A percentile compares a stretch with the other conserved stretches of the same genome.
These are phyloP conservation scores for Colostygia pectinataria DNA, from an alignment of 2,888 invertebrate genomes.

Conservation along the genomic window DNA sequence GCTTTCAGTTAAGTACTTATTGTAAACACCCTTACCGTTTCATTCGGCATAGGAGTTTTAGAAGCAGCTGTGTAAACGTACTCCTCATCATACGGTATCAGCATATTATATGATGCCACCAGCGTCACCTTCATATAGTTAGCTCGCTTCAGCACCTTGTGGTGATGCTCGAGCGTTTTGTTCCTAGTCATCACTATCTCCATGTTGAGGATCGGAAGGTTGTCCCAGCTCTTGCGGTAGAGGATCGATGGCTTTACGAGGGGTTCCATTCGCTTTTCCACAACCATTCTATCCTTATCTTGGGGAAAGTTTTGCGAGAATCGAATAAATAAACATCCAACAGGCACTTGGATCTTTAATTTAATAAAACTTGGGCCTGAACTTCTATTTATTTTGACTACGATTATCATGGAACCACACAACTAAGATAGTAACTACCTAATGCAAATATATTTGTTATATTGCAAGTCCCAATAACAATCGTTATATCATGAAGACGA, in stretches of 20 bases:
- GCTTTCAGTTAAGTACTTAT: too few relatives aligned
- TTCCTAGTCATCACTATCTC: constrained; percentile 50
- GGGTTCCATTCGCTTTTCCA: constrained; percentile 65
- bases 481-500: too few relatives aligned
- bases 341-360: too few relatives aligned
- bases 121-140: constrained; percentile 65
- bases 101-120: constrained; percentile 62
- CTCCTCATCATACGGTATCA: constrained; percentile 46
- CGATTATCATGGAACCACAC: too few relatives aligned
- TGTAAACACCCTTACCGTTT: constrained; percentile 53
- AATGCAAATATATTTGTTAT: too few relatives aligned
- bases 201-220: constrained; percentile 61
- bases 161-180: constrained; percentile 48
- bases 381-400: too few relatives aligned
- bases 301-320: background rate
- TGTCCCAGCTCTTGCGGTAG: constrained; percentile 64
- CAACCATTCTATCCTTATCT: constrained; percentile 52
- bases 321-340: too few relatives aligned
- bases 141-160: constrained; percentile 50
- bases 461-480: too few relatives aligned
- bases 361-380: too few relatives aligned
- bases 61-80: constrained; percentile 57
- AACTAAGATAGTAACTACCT: too few relatives aligned
- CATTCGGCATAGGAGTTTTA: constrained; percentile 49
- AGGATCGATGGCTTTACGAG: constrained; percentile 44